phyloP scores from a whole-genome alignment of 2,797 vertebrate species.

The Remorina albescens region DNA sequence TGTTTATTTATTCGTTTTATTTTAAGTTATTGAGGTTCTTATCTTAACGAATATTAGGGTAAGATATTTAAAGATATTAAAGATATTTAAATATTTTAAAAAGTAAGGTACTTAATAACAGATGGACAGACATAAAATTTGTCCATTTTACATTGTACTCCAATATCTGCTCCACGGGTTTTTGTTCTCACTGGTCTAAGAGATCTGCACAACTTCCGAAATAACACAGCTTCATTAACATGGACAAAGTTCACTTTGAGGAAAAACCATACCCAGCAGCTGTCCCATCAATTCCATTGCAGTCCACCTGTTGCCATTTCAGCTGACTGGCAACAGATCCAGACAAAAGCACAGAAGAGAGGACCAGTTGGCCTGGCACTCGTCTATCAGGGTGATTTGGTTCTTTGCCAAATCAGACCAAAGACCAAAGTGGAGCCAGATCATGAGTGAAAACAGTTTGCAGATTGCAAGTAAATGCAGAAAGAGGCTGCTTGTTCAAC shows the following conservation, averaged over 20 bases:
- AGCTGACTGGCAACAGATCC: neutral
- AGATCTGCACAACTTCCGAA: neutral
- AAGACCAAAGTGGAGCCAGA: slow-evolving; percentile 1
- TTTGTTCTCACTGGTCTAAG: neutral
- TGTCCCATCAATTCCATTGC: neutral
- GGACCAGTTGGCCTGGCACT: neutral
- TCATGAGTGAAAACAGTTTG: neutral
- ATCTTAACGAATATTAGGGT: neutral
- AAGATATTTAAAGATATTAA: neutral
- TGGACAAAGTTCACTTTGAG: neutral
- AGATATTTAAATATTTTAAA: no score
- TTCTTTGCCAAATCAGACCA: no score
- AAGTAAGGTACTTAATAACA: no score
- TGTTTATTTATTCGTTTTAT: no score
- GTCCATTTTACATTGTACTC: neutral
- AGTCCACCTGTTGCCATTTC: slow-evolving; percentile 8
- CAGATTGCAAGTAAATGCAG: neutral
- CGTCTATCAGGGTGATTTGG: neutral
- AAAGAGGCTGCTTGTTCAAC: neutral
- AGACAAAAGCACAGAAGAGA: neutral
- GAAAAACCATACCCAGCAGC: no score
- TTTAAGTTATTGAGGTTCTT: no score
- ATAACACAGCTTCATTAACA: neutral
- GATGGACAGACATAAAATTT: neutral
- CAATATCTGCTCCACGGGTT: neutral